Base-by-base conservation (phyloP, 2,797 vertebrate species). In the Salmo trutta region DNA sequence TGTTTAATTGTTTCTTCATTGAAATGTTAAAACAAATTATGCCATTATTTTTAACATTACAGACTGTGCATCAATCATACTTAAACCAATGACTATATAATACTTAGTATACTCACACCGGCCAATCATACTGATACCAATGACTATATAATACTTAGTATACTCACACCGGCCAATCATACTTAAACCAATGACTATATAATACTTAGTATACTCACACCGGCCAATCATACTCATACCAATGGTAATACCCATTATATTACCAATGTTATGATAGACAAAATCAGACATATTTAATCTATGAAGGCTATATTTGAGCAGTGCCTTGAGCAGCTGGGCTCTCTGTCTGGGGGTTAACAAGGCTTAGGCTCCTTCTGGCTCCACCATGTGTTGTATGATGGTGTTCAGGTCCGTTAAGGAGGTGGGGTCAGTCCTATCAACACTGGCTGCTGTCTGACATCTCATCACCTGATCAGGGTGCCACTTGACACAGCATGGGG, bases 361-460 rank as follows among this genome's bases (percentile, higher is more conserved):
- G 47, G 41, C 41, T 71, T 27, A 71, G 69, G 70, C 51, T 51
- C 51, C 70, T 53, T 72, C 70, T 74, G 73, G 10, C 56, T 74
- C 56, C 54, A 64, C 27, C 73, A 36, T 74, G 56, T 74, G 54
- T 41, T 27, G 47, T 53, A 51, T 54, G 19, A 69, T 36, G 70
- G 47, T 72, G 70, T 51, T 53, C 47, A 27, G 5, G 41, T 72
- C 51, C 24, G 3, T 52, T 52, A 72, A 21, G 47, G 51, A 72
- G 5, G 51, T 5, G 10, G 41, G 41, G 41, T 47, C 41, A 47
- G 41, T 14, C 41, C 10, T 12, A 14, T 47, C 41, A 47, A 47
- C 41, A 47, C 41, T 14, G 41, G 41, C 41, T 47, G 41, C 8
- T 70, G n/a, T 52, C 70, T 53, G 70, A 14, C 47, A 27, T 16